A percentile compares a stretch with the other conserved stretches of the same genome.
Evolutionary conservation across 2,113 vertebrate genomes (phyloP).

Genomic region (Callospermophilus lateralis): DNA sequence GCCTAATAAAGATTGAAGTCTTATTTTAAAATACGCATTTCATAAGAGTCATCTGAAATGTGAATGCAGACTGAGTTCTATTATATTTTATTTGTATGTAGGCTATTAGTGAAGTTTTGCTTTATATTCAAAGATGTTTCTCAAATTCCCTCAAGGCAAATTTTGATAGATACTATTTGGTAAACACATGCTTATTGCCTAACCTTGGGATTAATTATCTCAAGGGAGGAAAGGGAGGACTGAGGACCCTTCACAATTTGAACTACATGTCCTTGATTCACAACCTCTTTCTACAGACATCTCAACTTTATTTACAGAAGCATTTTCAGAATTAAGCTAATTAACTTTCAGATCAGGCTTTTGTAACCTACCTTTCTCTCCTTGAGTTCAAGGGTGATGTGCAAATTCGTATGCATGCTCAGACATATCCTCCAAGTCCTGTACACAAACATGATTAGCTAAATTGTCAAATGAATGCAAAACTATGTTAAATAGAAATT

Average conservation of each 20-base stretch:
- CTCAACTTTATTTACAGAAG: background rate
- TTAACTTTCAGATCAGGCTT: background rate
- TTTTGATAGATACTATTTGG: background rate
- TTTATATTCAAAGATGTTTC: background rate
- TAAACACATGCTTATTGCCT: background rate
- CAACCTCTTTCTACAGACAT: background rate
- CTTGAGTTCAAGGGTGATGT: background rate
- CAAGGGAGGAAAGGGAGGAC: background rate
- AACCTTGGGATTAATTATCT: background rate
- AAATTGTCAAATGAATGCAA: conserved; percentile 27
- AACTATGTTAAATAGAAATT: background rate
- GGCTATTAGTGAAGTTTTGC: background rate
- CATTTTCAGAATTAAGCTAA: conserved; percentile 11
- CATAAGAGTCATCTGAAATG: background rate
- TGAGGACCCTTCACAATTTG: background rate
- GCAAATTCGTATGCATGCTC: background rate
- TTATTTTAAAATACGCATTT: background rate
- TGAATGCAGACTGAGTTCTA: background rate
- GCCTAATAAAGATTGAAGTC: background rate
- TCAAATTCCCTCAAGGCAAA: background rate
- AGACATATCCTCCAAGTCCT: background rate
- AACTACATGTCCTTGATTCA: background rate
- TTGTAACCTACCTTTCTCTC: background rate
- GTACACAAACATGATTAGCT: background rate
- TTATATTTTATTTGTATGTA: background rate